Percentiles rank a stretch among this genome's conserved stretches.
These are phyloP conservation scores for Patagioenas fasciata DNA, from an alignment of 2,113 vertebrate genomes.

Conservation along the genomic window DNA sequence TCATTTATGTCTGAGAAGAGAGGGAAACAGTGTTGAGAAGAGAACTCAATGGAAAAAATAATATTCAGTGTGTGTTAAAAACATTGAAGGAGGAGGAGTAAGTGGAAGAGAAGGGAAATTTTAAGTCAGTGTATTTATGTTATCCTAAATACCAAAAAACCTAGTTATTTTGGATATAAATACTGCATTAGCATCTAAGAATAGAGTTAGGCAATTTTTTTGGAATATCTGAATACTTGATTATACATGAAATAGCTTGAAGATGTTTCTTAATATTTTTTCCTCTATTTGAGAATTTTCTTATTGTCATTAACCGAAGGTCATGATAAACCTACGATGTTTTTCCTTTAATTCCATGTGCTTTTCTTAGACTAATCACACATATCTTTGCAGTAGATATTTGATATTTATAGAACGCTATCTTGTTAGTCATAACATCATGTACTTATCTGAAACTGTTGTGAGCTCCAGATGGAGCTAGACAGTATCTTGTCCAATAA, in stretches of 20 bases:
- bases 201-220: not conserved
- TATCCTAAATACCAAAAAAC: conserved; percentile 28
- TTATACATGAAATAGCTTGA: not conserved
- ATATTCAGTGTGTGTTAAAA: conserved; percentile 58
- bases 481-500: not conserved
- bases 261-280: not conserved
- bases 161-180: conserved; percentile 18
- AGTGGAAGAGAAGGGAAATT: conserved; percentile 43
- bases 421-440: conserved; percentile 21
- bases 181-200: not conserved
- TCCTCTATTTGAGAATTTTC: not conserved
- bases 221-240: not conserved
- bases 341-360: not conserved
- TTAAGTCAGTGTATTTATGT: conserved; percentile 44
- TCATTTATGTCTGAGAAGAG: conserved; percentile 58
- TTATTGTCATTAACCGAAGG: not conserved
- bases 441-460: not conserved
- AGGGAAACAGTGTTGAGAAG: conserved; percentile 32
- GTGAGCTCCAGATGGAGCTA: conserved; percentile 25
- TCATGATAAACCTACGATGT: not conserved
- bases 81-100: conserved; percentile 32
- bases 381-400: not conserved
- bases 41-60: conserved; percentile 59
- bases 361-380: not conserved
- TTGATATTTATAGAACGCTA: conserved; percentile 12